phyloP scores from a whole-genome alignment of 2,113 vertebrate species.

The Pithys albifrons region DNA sequence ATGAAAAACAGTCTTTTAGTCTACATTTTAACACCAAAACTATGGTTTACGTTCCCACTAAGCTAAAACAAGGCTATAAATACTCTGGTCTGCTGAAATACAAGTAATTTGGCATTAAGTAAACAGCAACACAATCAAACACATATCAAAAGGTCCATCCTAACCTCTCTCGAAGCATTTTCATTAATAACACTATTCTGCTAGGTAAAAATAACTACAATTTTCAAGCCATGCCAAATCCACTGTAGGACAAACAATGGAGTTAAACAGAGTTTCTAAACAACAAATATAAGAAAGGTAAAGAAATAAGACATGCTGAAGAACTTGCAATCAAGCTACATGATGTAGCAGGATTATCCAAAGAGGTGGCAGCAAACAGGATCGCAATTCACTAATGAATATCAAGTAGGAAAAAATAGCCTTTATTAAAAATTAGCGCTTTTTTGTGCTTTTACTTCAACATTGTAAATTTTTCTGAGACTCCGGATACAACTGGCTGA shows the following conservation, averaged over 20 bases:
- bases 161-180: neutral
- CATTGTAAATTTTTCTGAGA: neutral
- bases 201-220: neutral
- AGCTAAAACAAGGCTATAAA: neutral
- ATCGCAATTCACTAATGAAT: neutral
- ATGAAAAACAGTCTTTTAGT: neutral
- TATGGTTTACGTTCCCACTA: neutral
- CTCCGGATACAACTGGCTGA: neutral
- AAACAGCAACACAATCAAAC: neutral
- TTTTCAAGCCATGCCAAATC: neutral
- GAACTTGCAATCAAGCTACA: neutral
- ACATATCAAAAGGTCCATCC: neutral
- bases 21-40: neutral
- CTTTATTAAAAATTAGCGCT: neutral
- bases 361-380: neutral
- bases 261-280: neutral
- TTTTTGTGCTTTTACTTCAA: neutral
- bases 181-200: neutral
- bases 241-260: neutral
- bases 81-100: neutral
- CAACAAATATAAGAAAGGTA: neutral
- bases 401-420: neutral
- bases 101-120: neutral
- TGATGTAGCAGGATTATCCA: neutral
- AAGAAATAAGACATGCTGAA: neutral